A percentile compares a stretch with the other conserved stretches of the same genome.
Evolutionary conservation across 2,888 invertebrate species (phyloP).

Genomic region (Orchesellides sinensis): DNA sequence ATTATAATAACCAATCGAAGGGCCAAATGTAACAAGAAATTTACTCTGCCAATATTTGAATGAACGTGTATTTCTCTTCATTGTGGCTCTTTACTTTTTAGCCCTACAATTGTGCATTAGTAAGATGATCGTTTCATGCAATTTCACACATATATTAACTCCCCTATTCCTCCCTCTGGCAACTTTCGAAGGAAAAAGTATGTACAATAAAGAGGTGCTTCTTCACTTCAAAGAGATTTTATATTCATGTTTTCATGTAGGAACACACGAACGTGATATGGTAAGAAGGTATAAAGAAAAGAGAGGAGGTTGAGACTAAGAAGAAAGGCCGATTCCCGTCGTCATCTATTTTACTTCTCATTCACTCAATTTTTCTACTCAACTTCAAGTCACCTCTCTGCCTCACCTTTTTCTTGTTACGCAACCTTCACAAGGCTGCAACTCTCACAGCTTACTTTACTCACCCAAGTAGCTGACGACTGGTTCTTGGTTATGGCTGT

Average conservation of each 20-base stretch:
- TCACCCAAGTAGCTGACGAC: not conserved
- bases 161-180: not conserved
- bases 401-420: constrained; percentile 54
- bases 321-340: constrained; percentile 16
- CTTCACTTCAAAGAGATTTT: constrained; percentile 2
- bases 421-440: constrained; percentile 55
- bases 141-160: not conserved
- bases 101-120: not conserved
- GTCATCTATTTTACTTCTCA: constrained; percentile 29
- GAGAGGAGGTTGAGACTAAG: not conserved
- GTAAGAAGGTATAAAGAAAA: not conserved
- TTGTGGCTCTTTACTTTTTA: not conserved
- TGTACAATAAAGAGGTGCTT: not conserved
- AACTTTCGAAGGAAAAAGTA: not conserved
- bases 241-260: not conserved
- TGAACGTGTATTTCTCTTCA: not conserved
- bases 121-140: not conserved
- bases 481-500: not conserved
- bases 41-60: not conserved
- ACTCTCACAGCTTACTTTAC: not conserved
- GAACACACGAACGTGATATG: not conserved
- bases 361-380: constrained; percentile 43
- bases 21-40: not conserved
- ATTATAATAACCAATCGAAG: not conserved
- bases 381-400: constrained; percentile 30